Evolutionary conservation across 2,797 vertebrate species (phyloP), one percentile per base, ranked within the genome.

Genomic region (Sebastes goodei): DNA sequence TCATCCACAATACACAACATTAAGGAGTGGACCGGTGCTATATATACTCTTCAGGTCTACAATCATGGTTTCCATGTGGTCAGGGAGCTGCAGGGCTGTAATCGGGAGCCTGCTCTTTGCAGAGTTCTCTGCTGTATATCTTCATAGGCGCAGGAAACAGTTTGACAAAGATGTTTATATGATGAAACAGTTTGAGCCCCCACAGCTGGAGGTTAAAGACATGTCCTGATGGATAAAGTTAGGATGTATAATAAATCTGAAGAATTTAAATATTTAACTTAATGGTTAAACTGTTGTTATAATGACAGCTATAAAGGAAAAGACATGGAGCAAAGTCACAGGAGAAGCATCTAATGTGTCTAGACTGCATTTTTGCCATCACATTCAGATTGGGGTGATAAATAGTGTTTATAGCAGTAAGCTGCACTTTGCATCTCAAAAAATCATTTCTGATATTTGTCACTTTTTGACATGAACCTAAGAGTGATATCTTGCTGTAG

Each of bases 41-140:
- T 95, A 96, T 95, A 94, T 95, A 95, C 76, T 74, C 83, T 23
- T 71, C 83, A 89, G 90, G 87, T 90, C 94, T 94, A 85, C 94
- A 96, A 95, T 96, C 92, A 96, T 91, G 91, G 93, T 84, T 88
- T 89, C 88, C 84, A 83, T 93, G 92, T 89, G 93, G 94, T 86
- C 87, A 87, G 90, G 74, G 77, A 89, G 63, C 71, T 72, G 81
- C 91, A 94, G 86, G 82, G 81, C 91, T 95, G 76, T 94, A 94
- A 94, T 96, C 87, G 90, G 23, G 20, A 81, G 61, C 46, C 73
- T 85, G 55, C 77, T 69, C 72, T 80, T 69, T 80, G 81, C 75
- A 30, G 52, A 66, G 35, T 56, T 84, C 59, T 75, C 63, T 76
- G 79, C 74, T 76, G 52, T 76, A 66, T 75, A 57, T 85, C 78